These are phyloP conservation scores for Flabesymbios commensalis DNA, from an alignment of 2,888 invertebrate species.

Conservation along the genomic window DNA sequence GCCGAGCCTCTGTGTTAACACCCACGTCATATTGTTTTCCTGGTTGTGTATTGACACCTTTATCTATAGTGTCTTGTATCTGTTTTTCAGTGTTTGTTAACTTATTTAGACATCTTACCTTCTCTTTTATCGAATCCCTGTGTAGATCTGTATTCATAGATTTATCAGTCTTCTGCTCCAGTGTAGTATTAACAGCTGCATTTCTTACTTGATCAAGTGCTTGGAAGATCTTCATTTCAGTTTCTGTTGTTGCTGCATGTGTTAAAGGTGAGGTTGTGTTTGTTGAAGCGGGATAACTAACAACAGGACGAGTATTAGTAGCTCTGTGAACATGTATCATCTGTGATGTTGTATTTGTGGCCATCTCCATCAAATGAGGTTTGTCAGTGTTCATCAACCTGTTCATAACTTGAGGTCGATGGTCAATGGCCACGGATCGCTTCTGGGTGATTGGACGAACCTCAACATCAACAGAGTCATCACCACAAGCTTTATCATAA, in stretches of 20 bases:
- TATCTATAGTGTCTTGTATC: no score
- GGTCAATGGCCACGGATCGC: slow-evolving; percentile 47
- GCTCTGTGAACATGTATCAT: slow-evolving; percentile 31
- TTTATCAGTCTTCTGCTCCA: no score
- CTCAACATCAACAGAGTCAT: slow-evolving; percentile 52
- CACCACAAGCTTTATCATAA: slow-evolving; percentile 47
- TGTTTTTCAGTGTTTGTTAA: no score
- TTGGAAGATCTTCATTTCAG: slow-evolving; percentile 17
- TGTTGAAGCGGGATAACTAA: slow-evolving; percentile 40
- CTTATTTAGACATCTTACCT: no score
- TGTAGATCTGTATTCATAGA: no score
- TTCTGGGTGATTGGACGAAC: slow-evolving; percentile 42
- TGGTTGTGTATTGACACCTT: background rate
- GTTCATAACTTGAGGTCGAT: slow-evolving; percentile 39
- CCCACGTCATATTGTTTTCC: background rate
- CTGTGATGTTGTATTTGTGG: slow-evolving; percentile 22
- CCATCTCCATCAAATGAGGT: slow-evolving; percentile 15
- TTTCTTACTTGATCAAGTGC: slow-evolving; percentile 9
- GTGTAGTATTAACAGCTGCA: background rate
- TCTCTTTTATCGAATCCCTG: no score
- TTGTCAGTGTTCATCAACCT: slow-evolving; percentile 22
- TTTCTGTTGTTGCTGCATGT: slow-evolving; percentile 11
- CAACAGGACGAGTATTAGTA: slow-evolving; percentile 44
- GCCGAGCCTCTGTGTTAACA: slow-evolving; percentile 1
- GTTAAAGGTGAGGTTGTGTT: slow-evolving; percentile 42